Conservation (phyloP, 1,140 invertebrate genomes). For the Macrocentrus cingulum region DNA sequence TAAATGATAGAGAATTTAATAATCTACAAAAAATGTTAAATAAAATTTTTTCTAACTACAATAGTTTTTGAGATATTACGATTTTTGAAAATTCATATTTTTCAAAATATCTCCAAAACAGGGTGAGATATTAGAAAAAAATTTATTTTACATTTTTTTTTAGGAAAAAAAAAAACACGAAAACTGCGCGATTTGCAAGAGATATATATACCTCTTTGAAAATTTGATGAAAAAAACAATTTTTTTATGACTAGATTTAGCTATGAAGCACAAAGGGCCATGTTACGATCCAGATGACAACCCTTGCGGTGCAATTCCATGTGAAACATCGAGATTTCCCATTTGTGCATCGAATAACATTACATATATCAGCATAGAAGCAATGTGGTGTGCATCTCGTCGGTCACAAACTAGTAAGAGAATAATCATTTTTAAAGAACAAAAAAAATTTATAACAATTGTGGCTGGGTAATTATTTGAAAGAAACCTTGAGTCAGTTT, state of each 20-base stretch:
- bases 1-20: no score
- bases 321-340: constrained; percentile 31
- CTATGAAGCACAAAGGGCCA: constrained; percentile 35
- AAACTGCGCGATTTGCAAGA: no score
- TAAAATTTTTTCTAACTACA: no score
- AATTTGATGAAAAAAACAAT: no score
- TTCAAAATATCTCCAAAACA: no score
- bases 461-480: not conserved
- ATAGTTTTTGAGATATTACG: not conserved
- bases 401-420: constrained; percentile 21
- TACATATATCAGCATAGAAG: constrained; percentile 39
- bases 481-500: not conserved
- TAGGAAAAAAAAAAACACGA: no score
- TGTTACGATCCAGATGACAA: constrained; percentile 37
- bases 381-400: constrained; percentile 38
- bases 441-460: constrained; percentile 6
- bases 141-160: no score
- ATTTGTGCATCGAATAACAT: constrained; percentile 39
- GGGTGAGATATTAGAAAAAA: no score
- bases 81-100: constrained; percentile 3
- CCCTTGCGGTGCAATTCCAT: constrained; percentile 35
- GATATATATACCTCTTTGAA: no score
- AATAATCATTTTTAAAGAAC: constrained; percentile 27
- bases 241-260: constrained; percentile 36
- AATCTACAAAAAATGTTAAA: no score